Evolutionary conservation across 2,888 invertebrate genomes (phyloP).

Genomic region (Unio pictorum): DNA sequence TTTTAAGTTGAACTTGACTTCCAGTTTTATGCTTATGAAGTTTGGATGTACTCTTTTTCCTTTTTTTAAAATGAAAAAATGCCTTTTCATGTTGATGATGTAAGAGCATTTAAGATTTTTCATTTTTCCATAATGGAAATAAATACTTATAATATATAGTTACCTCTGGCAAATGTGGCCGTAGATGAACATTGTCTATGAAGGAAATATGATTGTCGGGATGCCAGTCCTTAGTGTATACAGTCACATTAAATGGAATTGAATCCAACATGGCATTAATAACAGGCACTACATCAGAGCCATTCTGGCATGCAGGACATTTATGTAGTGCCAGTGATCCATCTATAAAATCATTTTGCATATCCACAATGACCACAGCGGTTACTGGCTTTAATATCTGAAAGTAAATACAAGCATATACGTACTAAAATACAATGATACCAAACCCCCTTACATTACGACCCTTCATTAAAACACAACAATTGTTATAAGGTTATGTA

Average conservation of each 20-base stretch:
- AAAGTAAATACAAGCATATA: conserved; percentile 4
- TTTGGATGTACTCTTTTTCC: no score
- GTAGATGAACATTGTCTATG: conserved; percentile 84
- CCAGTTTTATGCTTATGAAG: no score
- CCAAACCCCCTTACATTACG: no score
- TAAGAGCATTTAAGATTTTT: no score
- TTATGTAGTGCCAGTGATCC: conserved; percentile 94
- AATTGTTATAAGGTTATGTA: no score
- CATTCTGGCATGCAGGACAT: conserved; percentile 84
- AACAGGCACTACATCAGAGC: conserved; percentile 84
- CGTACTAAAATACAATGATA: background rate
- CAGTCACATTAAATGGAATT: conserved; percentile 83
- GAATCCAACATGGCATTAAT: conserved; percentile 81
- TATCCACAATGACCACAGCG: conserved; percentile 93
- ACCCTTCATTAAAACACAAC: no score
- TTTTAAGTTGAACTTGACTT: no score
- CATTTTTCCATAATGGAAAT: no score
- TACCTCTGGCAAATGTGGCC: conserved; percentile 14
- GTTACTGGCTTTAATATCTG: conserved; percentile 63
- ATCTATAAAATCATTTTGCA: conserved; percentile 97
- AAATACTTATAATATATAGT: no score
- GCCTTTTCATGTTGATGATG: no score
- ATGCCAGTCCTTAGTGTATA: conserved; percentile 98
- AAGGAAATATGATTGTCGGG: conserved; percentile 96
- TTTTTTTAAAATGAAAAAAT: no score